A percentile compares a stretch with the other conserved stretches of the same genome.
Evolutionary conservation across 2,113 vertebrate species (phyloP).

Genomic region (Himantopus leucocephalus): DNA sequence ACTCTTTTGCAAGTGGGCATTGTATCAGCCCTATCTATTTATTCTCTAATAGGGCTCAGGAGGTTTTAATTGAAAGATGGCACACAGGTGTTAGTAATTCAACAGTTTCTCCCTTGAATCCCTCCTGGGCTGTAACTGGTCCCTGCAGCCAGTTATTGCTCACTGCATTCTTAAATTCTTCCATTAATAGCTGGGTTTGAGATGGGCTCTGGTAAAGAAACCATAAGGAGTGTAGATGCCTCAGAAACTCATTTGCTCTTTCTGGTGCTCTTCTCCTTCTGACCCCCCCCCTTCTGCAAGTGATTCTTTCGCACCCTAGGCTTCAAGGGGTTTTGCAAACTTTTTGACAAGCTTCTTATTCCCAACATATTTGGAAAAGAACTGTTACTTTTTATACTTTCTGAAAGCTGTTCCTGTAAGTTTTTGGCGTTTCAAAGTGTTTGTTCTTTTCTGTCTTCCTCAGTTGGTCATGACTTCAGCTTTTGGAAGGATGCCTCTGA

Average conservation of each 20-base stretch:
- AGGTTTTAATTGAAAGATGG: neutral
- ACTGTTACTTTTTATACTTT: neutral
- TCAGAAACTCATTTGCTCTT: neutral
- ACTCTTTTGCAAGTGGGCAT: neutral
- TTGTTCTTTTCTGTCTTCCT: conserved; percentile 32
- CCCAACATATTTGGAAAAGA: neutral
- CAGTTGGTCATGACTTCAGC: conserved; percentile 40
- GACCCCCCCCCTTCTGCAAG: neutral
- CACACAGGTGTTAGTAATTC: neutral
- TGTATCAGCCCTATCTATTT: neutral
- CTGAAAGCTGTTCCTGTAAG: neutral
- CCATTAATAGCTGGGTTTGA: neutral
- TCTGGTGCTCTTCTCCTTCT: neutral
- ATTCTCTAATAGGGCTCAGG: neutral
- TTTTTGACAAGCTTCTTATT: neutral
- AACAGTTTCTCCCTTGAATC: neutral
- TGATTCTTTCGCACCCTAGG: neutral
- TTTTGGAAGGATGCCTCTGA: conserved; percentile 36
- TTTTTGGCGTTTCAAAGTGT: neutral
- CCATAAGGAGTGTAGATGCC: neutral
- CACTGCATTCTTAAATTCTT: neutral
- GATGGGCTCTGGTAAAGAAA: neutral
- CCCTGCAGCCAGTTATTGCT: neutral
- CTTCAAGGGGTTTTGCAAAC: neutral
- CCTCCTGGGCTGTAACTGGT: neutral